phyloP scores from a whole-genome alignment of 2,888 invertebrate species.

The Dendrolimus houi region DNA sequence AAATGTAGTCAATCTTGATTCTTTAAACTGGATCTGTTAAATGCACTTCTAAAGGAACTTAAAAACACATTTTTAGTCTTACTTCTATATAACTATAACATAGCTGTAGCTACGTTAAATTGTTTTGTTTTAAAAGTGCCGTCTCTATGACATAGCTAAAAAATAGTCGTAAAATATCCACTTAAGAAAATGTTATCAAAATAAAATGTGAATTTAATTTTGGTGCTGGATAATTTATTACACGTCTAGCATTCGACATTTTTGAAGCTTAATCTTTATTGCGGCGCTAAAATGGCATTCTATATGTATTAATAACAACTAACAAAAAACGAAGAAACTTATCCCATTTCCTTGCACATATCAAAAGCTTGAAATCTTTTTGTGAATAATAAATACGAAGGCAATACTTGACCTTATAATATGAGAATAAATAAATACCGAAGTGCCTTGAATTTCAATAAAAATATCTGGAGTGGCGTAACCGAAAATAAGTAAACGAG shows the following conservation, averaged over 20 bases:
- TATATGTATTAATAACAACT: too few species aligned
- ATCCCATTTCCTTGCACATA: too few species aligned
- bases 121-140: neutral
- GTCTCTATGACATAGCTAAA: neutral
- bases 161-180: neutral
- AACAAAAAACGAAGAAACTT: too few species aligned
- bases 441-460: constrained; percentile 47
- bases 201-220: neutral
- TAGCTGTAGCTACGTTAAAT: too few species aligned
- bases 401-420: constrained; percentile 49
- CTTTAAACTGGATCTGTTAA: too few species aligned
- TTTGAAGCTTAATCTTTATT: neutral
- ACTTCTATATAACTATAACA: too few species aligned
- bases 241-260: neutral
- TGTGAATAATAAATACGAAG: constrained; percentile 21
- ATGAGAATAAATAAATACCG: constrained; percentile 39
- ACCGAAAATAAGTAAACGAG: constrained; percentile 45
- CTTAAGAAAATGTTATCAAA: neutral
- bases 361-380: neutral
- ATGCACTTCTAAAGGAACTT: too few species aligned
- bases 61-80: too few species aligned
- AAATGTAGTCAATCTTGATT: too few species aligned
- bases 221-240: neutral
- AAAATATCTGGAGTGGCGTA: constrained; percentile 40
- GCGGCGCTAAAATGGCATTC: neutral